Percentiles rank a stretch among this genome's conserved stretches.
These are phyloP conservation scores for Sialis lutaria DNA, from an alignment of 2,888 invertebrate genomes.

Conservation along the genomic window DNA sequence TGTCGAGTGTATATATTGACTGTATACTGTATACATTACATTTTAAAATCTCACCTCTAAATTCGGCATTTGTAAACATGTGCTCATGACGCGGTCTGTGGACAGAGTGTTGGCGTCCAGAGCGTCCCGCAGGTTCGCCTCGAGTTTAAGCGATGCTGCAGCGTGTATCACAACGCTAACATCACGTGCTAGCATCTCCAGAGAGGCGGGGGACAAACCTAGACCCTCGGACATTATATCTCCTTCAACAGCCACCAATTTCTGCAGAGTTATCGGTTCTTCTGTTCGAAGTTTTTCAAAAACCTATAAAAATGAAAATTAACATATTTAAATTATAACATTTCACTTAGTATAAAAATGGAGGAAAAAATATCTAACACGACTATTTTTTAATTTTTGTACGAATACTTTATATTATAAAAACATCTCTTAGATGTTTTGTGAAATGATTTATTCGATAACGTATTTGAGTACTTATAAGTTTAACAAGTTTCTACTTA, in stretches of 20 bases:
- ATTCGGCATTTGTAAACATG: slow-evolving; percentile 11
- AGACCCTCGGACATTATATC: slow-evolving; percentile 23
- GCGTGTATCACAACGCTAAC: slow-evolving; percentile 44
- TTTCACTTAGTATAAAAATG: too few relatives aligned
- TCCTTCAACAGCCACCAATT: slow-evolving; percentile 37
- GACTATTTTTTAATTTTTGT: too few relatives aligned
- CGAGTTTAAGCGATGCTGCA: slow-evolving; percentile 46
- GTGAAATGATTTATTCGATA: too few relatives aligned
- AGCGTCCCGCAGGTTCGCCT: slow-evolving; percentile 38
- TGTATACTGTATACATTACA: too few relatives aligned
- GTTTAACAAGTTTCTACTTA: too few relatives aligned
- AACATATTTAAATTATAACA: too few relatives aligned
- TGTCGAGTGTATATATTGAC: too few relatives aligned
- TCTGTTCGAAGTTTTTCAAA: slow-evolving; percentile 33
- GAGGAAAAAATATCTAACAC: too few relatives aligned
- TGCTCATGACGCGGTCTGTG: slow-evolving; percentile 31
- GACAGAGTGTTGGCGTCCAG: slow-evolving; percentile 40
- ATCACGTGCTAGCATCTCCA: slow-evolving; percentile 24
- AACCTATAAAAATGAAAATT: slow-evolving; percentile 22
- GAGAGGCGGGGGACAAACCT: slow-evolving; percentile 22
- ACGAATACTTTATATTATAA: too few relatives aligned
- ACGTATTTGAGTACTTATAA: too few relatives aligned
- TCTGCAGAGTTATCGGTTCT: slow-evolving; percentile 37
- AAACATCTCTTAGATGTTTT: too few relatives aligned
- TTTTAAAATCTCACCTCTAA: slow-evolving; percentile 9